phyloP scores from a whole-genome alignment of 1,140 invertebrate species.

The Eriosoma lanigerum region DNA sequence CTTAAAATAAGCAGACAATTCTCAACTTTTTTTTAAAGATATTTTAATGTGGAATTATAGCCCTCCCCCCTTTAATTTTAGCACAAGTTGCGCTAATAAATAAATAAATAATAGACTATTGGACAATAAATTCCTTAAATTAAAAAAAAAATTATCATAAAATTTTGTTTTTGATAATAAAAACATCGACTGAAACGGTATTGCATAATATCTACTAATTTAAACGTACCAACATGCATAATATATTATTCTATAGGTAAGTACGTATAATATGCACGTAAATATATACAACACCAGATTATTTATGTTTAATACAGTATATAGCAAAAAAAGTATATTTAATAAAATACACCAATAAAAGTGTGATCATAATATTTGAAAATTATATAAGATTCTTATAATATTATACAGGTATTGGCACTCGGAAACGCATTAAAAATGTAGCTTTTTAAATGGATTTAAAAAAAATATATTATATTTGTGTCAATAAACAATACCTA shows the following conservation, averaged over 20 bases:
- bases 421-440: slow-evolving; percentile 3
- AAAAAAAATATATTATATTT: background rate
- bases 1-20: no score
- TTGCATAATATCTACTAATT: background rate
- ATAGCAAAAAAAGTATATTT: background rate
- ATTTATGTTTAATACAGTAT: slow-evolving; percentile 32
- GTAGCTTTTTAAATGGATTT: slow-evolving; percentile 8
- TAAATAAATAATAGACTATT: no score
- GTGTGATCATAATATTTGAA: background rate
- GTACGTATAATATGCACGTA: background rate
- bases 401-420: background rate
- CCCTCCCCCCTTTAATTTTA: no score
- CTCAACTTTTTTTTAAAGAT: no score
- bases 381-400: background rate
- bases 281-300: background rate
- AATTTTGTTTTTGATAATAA: background rate
- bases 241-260: background rate
- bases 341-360: background rate
- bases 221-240: background rate
- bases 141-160: background rate
- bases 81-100: no score
- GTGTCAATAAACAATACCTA: slow-evolving; percentile 1
- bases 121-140: slow-evolving; percentile 7
- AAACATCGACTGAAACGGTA: background rate
- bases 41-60: no score